Percentiles rank a stretch among this genome's conserved stretches.
phyloP scores from a whole-genome alignment of 2,888 invertebrate genomes.

The Zaprionus obscuricornis region DNA sequence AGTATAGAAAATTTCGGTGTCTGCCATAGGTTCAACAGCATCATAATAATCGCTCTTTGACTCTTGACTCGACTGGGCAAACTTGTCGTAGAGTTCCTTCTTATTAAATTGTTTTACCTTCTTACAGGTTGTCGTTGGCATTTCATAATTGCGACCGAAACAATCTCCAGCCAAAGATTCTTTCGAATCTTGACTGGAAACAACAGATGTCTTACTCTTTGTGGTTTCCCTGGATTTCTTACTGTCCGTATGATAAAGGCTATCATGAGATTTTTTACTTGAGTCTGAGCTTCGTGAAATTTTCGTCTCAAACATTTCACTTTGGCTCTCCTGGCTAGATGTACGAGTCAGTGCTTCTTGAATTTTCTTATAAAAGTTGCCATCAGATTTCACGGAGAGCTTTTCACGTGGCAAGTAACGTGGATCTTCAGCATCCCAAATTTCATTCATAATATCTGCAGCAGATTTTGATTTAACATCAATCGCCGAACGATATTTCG shows the following conservation, averaged over 20 bases:
- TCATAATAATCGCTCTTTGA: slow-evolving; percentile 89
- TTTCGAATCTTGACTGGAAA: slow-evolving; percentile 87
- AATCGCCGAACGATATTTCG: slow-evolving; percentile 85
- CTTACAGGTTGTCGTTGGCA: slow-evolving; percentile 84
- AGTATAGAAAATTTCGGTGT: slow-evolving; percentile 55
- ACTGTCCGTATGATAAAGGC: slow-evolving; percentile 87
- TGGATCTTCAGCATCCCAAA: slow-evolving; percentile 91
- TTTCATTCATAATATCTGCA: slow-evolving; percentile 89
- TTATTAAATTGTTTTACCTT: slow-evolving; percentile 80
- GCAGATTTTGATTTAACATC: slow-evolving; percentile 88
- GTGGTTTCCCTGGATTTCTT: slow-evolving; percentile 87
- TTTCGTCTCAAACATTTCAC: slow-evolving; percentile 88
- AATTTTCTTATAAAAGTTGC: slow-evolving; percentile 89
- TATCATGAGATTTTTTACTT: slow-evolving; percentile 87
- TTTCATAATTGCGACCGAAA: slow-evolving; percentile 84
- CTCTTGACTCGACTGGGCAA: slow-evolving; percentile 87
- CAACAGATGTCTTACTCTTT: slow-evolving; percentile 86
- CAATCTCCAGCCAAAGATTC: slow-evolving; percentile 85
- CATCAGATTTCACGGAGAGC: slow-evolving; percentile 89
- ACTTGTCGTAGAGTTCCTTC: slow-evolving; percentile 84
- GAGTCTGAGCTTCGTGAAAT: slow-evolving; percentile 87
- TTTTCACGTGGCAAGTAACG: slow-evolving; percentile 89
- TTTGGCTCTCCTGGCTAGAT: slow-evolving; percentile 89
- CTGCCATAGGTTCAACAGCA: slow-evolving; percentile 83
- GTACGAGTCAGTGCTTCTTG: slow-evolving; percentile 87